Percentiles rank a stretch among this genome's conserved stretches.
phyloP scores from a whole-genome alignment of 1,140 invertebrate species.

The Drosophila sp. region DNA sequence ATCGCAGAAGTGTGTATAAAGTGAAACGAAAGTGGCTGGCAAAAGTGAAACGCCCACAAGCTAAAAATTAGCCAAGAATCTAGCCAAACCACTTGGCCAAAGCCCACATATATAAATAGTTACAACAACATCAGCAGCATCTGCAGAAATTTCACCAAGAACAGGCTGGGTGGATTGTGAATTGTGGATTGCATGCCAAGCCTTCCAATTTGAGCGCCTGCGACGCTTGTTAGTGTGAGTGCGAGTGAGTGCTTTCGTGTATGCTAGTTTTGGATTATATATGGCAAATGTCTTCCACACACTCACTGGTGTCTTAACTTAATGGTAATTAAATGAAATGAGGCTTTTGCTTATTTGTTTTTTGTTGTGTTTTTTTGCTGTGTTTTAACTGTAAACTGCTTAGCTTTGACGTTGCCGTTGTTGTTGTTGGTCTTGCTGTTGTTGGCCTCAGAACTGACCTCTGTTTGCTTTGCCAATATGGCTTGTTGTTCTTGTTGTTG shows the following conservation, averaged over 20 bases:
- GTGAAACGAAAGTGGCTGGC: slow-evolving; percentile 77
- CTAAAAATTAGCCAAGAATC: slow-evolving; percentile 68
- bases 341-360: slow-evolving; percentile 27
- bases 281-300: slow-evolving; percentile 34
- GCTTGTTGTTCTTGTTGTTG: slow-evolving; percentile 58
- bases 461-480: slow-evolving; percentile 54
- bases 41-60: slow-evolving; percentile 81
- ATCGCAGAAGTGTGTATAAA: slow-evolving; percentile 27
- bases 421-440: slow-evolving; percentile 21
- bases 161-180: slow-evolving; percentile 57
- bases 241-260: neutral
- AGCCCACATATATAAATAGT: slow-evolving; percentile 72
- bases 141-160: slow-evolving; percentile 76
- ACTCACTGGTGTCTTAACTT: slow-evolving; percentile 42
- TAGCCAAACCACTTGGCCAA: slow-evolving; percentile 80
- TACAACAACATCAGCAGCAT: slow-evolving; percentile 46
- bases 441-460: slow-evolving; percentile 74
- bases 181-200: slow-evolving; percentile 23
- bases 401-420: slow-evolving; percentile 51
- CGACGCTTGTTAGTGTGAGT: slow-evolving; percentile 8
- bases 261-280: slow-evolving; percentile 43
- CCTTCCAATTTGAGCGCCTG: slow-evolving; percentile 46
- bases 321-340: slow-evolving; percentile 71
- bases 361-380: slow-evolving; percentile 35
- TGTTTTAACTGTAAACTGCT: slow-evolving; percentile 64